A percentile compares a stretch with the other conserved stretches of the same genome.
Conservation (phyloP, 2,888 invertebrate species). For the Autographa pulchrina region DNA sequence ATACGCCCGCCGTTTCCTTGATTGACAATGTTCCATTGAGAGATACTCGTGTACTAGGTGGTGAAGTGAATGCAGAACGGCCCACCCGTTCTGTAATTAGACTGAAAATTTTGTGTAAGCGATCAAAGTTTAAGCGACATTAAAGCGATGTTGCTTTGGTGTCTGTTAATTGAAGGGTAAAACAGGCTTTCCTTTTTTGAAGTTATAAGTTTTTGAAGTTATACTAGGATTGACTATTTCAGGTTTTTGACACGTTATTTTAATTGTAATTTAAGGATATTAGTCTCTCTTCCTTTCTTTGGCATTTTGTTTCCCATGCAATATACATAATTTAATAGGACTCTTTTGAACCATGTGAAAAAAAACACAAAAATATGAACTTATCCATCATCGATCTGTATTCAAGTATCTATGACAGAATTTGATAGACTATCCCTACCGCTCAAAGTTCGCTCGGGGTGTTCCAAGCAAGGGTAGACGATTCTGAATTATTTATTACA, state of each 20-base stretch:
- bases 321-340: too few species aligned
- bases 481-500: slow-evolving; percentile 42
- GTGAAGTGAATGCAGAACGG: neutral
- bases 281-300: too few species aligned
- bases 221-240: too few species aligned
- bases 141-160: neutral
- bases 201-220: too few species aligned
- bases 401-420: neutral
- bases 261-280: too few species aligned
- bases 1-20: slow-evolving; percentile 38
- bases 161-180: neutral
- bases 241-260: too few species aligned
- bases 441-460: slow-evolving; percentile 15
- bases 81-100: neutral
- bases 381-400: neutral
- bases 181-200: too few species aligned
- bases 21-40: slow-evolving; percentile 49
- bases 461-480: slow-evolving; percentile 32
- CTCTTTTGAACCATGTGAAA: too few species aligned
- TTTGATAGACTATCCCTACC: neutral
- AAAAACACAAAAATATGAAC: neutral
- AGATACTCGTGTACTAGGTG: slow-evolving; percentile 26
- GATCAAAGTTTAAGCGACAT: too few species aligned
- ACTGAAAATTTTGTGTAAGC: neutral
- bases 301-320: too few species aligned